phyloP scores from a whole-genome alignment of 1,140 invertebrate species.

The Brachionus rotundiformis region DNA sequence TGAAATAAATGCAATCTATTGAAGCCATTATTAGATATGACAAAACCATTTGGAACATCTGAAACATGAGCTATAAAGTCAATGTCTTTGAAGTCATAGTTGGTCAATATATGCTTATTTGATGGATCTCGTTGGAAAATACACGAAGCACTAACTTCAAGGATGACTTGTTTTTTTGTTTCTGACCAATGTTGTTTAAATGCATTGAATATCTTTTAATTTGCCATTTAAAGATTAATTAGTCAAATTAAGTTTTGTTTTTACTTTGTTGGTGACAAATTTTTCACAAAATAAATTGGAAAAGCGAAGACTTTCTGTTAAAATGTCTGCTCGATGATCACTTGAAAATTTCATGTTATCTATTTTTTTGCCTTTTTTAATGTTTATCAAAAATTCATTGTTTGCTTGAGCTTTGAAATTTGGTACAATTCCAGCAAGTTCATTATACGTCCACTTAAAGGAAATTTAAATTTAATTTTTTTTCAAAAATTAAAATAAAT shows the following conservation, averaged over 20 bases:
- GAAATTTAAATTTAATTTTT: conserved; percentile 49
- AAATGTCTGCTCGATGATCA: conserved; percentile 84
- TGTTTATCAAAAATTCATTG: conserved; percentile 78
- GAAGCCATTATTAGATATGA: conserved; percentile 82
- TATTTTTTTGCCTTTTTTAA: conserved; percentile 79
- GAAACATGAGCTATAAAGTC: conserved; percentile 74
- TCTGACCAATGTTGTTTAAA: conserved; percentile 96
- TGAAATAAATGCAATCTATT: conserved; percentile 84
- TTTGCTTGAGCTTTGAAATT: conserved; percentile 60
- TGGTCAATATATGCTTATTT: conserved; percentile 70
- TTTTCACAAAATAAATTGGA: conserved; percentile 54
- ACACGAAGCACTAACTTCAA: conserved; percentile 84
- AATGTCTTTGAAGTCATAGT: conserved; percentile 90
- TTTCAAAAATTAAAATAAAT: not conserved
- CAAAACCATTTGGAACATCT: conserved; percentile 74
- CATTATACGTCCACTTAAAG: conserved; percentile 67
- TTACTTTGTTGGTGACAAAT: conserved; percentile 20
- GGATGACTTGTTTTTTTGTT: conserved; percentile 77
- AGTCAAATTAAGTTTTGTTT: conserved; percentile 52
- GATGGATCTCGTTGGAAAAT: conserved; percentile 85
- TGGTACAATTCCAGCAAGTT: conserved; percentile 66
- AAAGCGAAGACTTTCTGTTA: conserved; percentile 86
- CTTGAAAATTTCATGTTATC: conserved; percentile 97
- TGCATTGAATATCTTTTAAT: conserved; percentile 77
- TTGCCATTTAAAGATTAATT: conserved; percentile 51